Conservation (phyloP, 2,113 vertebrate species). For the Lophochroa leadbeateri region DNA sequence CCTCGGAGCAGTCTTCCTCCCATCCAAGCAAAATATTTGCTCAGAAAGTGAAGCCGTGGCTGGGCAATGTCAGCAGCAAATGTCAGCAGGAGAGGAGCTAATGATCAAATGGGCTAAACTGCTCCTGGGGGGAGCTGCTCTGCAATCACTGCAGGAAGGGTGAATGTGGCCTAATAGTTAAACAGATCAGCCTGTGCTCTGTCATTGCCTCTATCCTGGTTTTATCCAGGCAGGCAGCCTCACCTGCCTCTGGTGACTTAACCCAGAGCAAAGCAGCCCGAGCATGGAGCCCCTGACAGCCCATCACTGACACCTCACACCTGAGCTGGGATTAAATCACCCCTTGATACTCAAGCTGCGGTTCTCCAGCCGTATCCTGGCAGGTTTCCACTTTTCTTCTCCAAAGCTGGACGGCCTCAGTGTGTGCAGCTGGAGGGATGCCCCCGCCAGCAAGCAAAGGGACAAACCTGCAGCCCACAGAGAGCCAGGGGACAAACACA, state of each 20-base stretch:
- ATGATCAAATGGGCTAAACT: neutral
- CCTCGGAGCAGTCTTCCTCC: neutral
- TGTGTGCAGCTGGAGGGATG: neutral
- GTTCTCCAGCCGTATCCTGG: neutral
- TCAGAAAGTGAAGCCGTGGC: neutral
- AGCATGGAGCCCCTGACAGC: neutral
- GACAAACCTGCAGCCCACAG: neutral
- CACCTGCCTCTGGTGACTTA: neutral
- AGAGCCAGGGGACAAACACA: neutral
- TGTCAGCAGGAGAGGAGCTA: neutral
- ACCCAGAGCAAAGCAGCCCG: accelerated
- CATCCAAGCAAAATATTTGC: conserved; percentile 66
- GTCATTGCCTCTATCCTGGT: neutral
- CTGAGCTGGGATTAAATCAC: neutral
- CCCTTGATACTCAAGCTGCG: neutral
- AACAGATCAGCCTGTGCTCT: neutral
- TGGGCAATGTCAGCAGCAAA: conserved; percentile 44
- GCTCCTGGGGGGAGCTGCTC: neutral
- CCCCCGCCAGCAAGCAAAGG: neutral
- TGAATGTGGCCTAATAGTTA: neutral
- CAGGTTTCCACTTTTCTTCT: conserved; percentile 6
- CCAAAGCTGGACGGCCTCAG: accelerated
- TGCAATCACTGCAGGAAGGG: neutral
- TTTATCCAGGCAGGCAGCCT: neutral
- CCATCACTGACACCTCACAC: neutral